Base-by-base conservation (phyloP, 2,113 vertebrate species). In the Colistium nudipinnis region DNA sequence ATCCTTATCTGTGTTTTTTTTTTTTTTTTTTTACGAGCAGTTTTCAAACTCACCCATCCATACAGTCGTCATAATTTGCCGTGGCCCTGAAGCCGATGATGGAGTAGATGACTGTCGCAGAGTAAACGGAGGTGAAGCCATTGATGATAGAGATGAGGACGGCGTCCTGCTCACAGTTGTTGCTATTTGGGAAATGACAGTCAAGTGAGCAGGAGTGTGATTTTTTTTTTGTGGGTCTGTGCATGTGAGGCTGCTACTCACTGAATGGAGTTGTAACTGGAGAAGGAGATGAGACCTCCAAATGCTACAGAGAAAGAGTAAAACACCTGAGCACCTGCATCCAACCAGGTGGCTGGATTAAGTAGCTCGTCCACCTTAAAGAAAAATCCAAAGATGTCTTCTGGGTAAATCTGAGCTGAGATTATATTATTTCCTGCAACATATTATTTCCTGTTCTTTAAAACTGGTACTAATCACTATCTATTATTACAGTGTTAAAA, bases 21-120 rank as follows among this genome's bases (percentile, higher is more conserved):
- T 10, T 38, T 43, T n/a, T 38, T 10, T 55, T 20, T 27, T n/a
- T 31, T 7, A 8, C 4, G 12, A 4, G 0, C 2, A n/a, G 17
- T 64, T 12, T 54, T 2, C 53, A n/a, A 51, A 84, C 88, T 84
- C 62, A 91, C 90, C 28, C 22, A 36, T 3, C 76, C 3, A 76
- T 20, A 76, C 98, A 99, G 35, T 92, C 92, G 0, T 99, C 97
- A 0, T 76, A 98, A 57, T 91, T 95, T 56, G 95, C 74, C 0
- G 93, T 98, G 72, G 98, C 97, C 2, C 97, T 94, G 92, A 99
- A 99, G 62, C 98, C 98, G 0, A 99, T 99, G 89, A 99, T 95
- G 70, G 97, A 96, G 51, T 99, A 99, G 66, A 99, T 93, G 33
- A 99, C 97, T 0, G 95, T 98, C 7, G 98, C 98, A 0, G 97